These are phyloP conservation scores for Atta colombica DNA, from an alignment of 1,140 invertebrate species.

Conservation along the genomic window DNA sequence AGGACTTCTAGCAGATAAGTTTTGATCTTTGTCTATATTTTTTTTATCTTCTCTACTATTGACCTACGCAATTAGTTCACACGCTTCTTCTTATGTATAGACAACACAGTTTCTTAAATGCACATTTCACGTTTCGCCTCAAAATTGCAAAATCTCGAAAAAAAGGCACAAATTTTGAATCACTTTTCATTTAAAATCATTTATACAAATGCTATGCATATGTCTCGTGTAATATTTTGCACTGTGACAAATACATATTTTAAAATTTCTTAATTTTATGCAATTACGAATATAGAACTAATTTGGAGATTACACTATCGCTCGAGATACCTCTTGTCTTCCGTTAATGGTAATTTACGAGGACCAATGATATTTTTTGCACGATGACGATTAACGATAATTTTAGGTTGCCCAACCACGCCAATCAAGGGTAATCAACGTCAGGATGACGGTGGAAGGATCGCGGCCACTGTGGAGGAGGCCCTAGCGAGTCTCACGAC, in stretches of 20 bases:
- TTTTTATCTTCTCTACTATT: slow-evolving; percentile 31
- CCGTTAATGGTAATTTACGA: slow-evolving; percentile 21
- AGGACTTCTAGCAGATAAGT: slow-evolving; percentile 67
- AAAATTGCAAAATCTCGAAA: background rate
- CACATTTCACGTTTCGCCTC: slow-evolving; percentile 45
- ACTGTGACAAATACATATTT: background rate
- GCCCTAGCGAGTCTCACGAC: slow-evolving; percentile 92
- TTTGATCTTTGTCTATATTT: slow-evolving; percentile 30
- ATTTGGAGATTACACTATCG: slow-evolving; percentile 28
- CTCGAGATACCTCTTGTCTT: slow-evolving; percentile 30
- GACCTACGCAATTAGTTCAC: slow-evolving; percentile 37
- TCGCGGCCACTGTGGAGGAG: slow-evolving; percentile 88
- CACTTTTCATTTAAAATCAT: background rate
- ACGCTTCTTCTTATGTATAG: slow-evolving; percentile 68
- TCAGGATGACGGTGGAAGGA: slow-evolving; percentile 80
- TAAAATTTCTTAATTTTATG: slow-evolving; percentile 5
- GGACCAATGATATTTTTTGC: slow-evolving; percentile 48
- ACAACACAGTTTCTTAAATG: slow-evolving; percentile 44
- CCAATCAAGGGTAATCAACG: slow-evolving; percentile 85
- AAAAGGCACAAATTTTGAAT: no score
- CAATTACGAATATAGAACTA: slow-evolving; percentile 1
- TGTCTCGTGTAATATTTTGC: background rate
- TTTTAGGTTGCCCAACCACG: slow-evolving; percentile 88
- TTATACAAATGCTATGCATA: slow-evolving; percentile 28
- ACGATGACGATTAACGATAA: slow-evolving; percentile 75